A percentile compares a stretch with the other conserved stretches of the same genome.
These are phyloP conservation scores for Anguilla japonica DNA, from an alignment of 2,113 vertebrate genomes.

Conservation along the genomic window DNA sequence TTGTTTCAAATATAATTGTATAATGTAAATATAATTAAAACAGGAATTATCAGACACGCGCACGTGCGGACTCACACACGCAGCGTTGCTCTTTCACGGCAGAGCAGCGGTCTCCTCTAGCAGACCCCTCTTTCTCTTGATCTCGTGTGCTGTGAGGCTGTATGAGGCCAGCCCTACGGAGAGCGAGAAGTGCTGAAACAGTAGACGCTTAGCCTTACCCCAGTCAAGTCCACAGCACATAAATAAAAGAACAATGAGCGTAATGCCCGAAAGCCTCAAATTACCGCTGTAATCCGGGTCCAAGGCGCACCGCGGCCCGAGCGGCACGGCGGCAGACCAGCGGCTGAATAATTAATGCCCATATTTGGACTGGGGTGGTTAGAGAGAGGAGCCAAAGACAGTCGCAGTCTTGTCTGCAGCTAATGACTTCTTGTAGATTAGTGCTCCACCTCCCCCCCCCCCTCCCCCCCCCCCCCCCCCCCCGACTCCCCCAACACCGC, in stretches of 20 bases:
- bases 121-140: not conserved
- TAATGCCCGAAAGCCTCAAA: constrained; percentile 33
- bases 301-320: not conserved
- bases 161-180: not conserved
- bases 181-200: not conserved
- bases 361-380: not conserved
- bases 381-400: not conserved
- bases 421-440: constrained; percentile 2
- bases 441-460: not conserved
- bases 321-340: not conserved
- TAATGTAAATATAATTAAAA: not conserved
- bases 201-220: not conserved
- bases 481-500: not conserved
- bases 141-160: not conserved
- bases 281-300: constrained; percentile 26
- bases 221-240: constrained; percentile 22
- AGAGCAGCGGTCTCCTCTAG: too few species aligned
- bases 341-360: constrained; percentile 14
- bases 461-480: too few species aligned
- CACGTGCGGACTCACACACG: not conserved
- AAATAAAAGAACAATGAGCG: constrained; percentile 33
- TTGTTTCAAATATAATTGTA: not conserved
- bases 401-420: not conserved
- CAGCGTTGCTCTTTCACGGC: not conserved
- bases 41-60: not conserved